Evolutionary conservation across 2,113 vertebrate genomes (phyloP).

Genomic region (Ceyx melanurus): DNA sequence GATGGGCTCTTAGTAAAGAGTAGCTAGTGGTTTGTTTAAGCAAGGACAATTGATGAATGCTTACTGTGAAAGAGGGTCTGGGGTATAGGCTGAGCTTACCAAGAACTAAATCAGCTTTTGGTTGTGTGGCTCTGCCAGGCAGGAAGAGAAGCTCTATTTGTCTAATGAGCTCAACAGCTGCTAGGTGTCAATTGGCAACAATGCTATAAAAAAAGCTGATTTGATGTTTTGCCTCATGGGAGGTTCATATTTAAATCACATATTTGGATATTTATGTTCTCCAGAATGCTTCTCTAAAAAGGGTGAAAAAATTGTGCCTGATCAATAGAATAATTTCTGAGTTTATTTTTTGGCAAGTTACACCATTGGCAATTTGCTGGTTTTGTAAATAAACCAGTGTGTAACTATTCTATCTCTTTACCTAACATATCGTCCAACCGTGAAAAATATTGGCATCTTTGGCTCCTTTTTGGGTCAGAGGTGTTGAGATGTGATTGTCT

Average conservation of each 20-base stretch:
- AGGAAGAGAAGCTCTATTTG: background rate
- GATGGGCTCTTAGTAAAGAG: background rate
- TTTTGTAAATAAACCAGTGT: background rate
- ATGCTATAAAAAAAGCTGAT: background rate
- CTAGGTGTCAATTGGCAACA: background rate
- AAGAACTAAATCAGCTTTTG: slow-evolving; percentile 3
- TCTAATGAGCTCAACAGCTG: slow-evolving; percentile 50
- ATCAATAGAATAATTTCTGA: background rate
- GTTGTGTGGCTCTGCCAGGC: background rate
- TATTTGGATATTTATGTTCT: slow-evolving; percentile 15
- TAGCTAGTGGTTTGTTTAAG: background rate
- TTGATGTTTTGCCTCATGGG: slow-evolving; percentile 19
- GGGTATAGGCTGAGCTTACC: background rate
- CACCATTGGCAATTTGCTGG: background rate
- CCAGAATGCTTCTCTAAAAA: background rate
- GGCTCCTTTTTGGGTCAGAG: background rate
- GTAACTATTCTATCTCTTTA: background rate
- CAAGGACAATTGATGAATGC: background rate
- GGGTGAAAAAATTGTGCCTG: background rate
- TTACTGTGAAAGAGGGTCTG: background rate
- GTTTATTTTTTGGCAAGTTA: background rate
- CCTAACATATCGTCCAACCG: background rate
- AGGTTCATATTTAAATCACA: slow-evolving; percentile 2
- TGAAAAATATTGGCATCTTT: background rate
- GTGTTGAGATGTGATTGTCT: background rate